These are phyloP conservation scores for Venustoraphidia nigricollis DNA, from an alignment of 2,888 invertebrate species.

Conservation along the genomic window DNA sequence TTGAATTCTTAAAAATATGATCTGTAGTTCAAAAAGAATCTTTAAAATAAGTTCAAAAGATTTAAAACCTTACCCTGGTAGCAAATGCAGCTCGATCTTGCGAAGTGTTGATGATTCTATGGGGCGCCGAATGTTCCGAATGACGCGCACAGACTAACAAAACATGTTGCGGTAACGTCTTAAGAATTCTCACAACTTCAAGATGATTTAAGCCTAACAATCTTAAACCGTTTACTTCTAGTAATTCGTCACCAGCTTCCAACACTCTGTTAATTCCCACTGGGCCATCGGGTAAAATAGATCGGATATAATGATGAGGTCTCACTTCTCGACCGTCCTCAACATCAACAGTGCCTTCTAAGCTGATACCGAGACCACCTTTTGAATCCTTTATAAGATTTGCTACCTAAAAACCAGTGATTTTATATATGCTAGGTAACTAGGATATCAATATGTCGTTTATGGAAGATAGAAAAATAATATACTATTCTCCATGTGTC, in stretches of 20 bases:
- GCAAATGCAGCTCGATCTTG: conserved; percentile 50
- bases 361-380: conserved; percentile 76
- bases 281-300: conserved; percentile 76
- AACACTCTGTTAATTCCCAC: conserved; percentile 64
- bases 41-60: conserved; percentile 4
- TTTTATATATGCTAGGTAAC: not conserved
- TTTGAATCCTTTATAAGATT: conserved; percentile 69
- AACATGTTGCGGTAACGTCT: conserved; percentile 68
- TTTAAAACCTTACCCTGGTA: conserved; percentile 40
- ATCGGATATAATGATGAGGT: conserved; percentile 85
- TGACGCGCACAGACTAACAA: conserved; percentile 64
- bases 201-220: conserved; percentile 80
- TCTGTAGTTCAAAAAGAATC: not conserved
- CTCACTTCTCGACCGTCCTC: conserved; percentile 76
- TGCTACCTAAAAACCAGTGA: conserved; percentile 45
- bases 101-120: conserved; percentile 45
- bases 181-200: conserved; percentile 74
- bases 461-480: not conserved
- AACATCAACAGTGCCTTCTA: conserved; percentile 88
- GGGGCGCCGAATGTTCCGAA: conserved; percentile 31
- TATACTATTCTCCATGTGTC: no score
- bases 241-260: conserved; percentile 73
- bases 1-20: not conserved
- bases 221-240: conserved; percentile 74
- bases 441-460: not conserved